Base-by-base conservation (phyloP, 2,888 invertebrate genomes). In the Cephus sareptanus region DNA sequence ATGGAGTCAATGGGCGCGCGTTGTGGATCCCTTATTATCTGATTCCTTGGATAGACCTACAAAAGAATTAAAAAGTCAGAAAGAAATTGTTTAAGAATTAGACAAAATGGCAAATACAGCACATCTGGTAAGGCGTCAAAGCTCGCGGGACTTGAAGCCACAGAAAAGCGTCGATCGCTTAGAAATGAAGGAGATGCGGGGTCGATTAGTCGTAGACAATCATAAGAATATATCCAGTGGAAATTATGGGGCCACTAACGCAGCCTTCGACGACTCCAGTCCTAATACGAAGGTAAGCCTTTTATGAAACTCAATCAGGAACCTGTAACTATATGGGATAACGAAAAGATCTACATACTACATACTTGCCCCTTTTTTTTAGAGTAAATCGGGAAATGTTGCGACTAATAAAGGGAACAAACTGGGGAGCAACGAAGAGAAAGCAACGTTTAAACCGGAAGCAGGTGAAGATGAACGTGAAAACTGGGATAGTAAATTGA, bases 401-500 rank as follows among this genome's bases (percentile, higher is more conserved):
- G 56, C 56, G 56, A 56, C 56, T 56, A 56, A 9, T 23, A 56
- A 23, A 56, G 56, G 56, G 56, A 56, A 56, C 87, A 95, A 95
- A 89, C 93, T 94, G 37, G 94, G 94, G 76, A 94, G 94, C n/a
- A 93, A 92, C 4, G 95, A 94, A 86, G 95, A 94, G 2, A 94
- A 94, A 85, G 94, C 93, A 1, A 94, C 92, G 33, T 94, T 95
- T 82, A 94, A 94, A 81, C 95, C 95, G 3, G 96, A 95, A 89
- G 91, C 92, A 68, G 95, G 94, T 33, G 96, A 95, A 83, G 94
- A 94, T 69, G 97, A 96, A 85, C 93, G 98, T 73, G 98, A 98
- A 91, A 97, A 97, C 74, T 98, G 98, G 98, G 98, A 98, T 91
- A 97, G 96, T 91, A 98, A 98, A 92, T 92, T 98, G 79, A 98